Conservation (phyloP, 2,888 invertebrate species). For the Spodoptera exigua region DNA sequence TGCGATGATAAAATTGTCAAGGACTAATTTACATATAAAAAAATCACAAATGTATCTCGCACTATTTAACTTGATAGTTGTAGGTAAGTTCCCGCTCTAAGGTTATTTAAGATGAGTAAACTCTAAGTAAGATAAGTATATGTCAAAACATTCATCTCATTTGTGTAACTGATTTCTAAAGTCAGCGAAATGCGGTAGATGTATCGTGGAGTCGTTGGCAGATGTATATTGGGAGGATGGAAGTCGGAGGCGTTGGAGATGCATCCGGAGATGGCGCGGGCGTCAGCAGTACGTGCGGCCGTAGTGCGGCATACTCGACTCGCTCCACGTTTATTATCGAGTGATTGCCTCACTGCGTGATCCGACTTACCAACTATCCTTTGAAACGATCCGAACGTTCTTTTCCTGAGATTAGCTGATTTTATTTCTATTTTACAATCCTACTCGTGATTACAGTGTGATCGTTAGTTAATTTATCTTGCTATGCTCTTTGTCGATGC, state of each 20-base stretch:
- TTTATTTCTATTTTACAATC: slow-evolving; percentile 77
- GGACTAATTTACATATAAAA: slow-evolving; percentile 13
- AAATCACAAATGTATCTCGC: not conserved
- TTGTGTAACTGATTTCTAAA: slow-evolving; percentile 16
- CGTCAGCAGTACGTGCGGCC: slow-evolving; percentile 81
- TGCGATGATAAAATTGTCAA: slow-evolving; percentile 62
- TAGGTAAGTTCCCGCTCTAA: not conserved
- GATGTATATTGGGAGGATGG: slow-evolving; percentile 63
- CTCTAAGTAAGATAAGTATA: not conserved
- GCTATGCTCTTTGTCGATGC: slow-evolving; percentile 31
- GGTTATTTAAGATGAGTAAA: slow-evolving; percentile 11
- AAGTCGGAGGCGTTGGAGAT: slow-evolving; percentile 65
- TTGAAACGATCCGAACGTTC: slow-evolving; percentile 75
- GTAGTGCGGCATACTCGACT: slow-evolving; percentile 75
- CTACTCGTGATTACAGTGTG: slow-evolving; percentile 56
- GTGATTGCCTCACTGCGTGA: slow-evolving; percentile 87
- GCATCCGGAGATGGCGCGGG: slow-evolving; percentile 74
- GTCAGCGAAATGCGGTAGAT: slow-evolving; percentile 58
- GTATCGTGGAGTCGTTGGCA: slow-evolving; percentile 60
- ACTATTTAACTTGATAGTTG: not conserved
- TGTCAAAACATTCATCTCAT: slow-evolving; percentile 15
- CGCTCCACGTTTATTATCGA: slow-evolving; percentile 86
- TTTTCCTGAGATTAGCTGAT: slow-evolving; percentile 75
- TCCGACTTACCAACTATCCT: slow-evolving; percentile 82
- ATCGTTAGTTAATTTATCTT: slow-evolving; percentile 30